These are phyloP conservation scores for Nemurella pictetii DNA, from an alignment of 2,888 invertebrate species.

Conservation along the genomic window DNA sequence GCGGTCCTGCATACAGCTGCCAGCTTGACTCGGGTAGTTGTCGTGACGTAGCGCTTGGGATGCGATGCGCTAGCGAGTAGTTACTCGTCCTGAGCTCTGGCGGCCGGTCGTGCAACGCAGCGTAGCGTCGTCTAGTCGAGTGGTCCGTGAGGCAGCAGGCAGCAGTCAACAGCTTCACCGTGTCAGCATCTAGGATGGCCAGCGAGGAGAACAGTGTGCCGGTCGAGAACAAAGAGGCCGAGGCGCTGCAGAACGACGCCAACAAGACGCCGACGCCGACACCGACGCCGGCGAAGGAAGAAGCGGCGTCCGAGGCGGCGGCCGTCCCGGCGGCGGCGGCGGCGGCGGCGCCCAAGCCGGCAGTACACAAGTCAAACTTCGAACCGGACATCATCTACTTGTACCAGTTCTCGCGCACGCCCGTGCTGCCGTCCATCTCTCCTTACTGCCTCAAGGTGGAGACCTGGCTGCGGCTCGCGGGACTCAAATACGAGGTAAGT, in stretches of 20 bases:
- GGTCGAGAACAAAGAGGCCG: constrained; percentile 60
- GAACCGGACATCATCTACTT: constrained; percentile 93
- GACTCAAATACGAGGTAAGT: constrained; percentile 92
- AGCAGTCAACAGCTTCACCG: too few relatives aligned
- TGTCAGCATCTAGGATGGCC: constrained; percentile 65
- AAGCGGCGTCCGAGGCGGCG: constrained; percentile 57
- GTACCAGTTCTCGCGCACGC: constrained; percentile 91
- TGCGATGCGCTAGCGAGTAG: constrained; percentile 28
- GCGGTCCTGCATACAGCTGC: constrained; percentile 28
- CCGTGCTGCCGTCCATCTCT: constrained; percentile 85
- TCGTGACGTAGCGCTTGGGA: constrained; percentile 36
- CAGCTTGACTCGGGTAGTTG: constrained; percentile 29
- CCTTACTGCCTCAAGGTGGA: constrained; percentile 95
- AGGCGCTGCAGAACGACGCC: constrained; percentile 55
- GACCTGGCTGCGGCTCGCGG: constrained; percentile 90
- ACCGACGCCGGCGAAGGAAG: constrained; percentile 53
- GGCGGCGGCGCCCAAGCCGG: constrained; percentile 69
- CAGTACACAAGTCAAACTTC: constrained; percentile 84
- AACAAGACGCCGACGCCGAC: constrained; percentile 51
- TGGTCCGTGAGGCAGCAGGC: not conserved
- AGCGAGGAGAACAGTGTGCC: constrained; percentile 75
- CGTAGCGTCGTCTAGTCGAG: too few relatives aligned
- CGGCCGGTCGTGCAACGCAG: not conserved
- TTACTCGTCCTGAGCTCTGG: too few relatives aligned
- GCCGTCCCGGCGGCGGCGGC: constrained; percentile 59